Evolutionary conservation across 2,797 vertebrate species (phyloP).

Genomic region (Betta splendens): DNA sequence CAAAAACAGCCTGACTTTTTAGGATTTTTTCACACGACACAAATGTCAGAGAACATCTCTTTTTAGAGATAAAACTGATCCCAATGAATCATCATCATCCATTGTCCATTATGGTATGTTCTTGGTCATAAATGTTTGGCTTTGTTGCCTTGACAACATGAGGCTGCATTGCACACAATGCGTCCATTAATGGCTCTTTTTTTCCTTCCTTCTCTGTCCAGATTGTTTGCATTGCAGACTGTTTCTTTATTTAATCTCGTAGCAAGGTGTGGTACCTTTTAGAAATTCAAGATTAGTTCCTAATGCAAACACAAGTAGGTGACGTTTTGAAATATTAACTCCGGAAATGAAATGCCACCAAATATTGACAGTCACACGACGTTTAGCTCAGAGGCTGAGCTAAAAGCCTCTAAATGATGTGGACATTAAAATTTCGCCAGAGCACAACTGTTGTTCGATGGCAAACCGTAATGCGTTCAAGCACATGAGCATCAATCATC

Average conservation of each 20-base stretch:
- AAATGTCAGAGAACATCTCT: constrained; percentile 57
- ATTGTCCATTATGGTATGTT: constrained; percentile 80
- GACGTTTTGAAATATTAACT: constrained; percentile 31
- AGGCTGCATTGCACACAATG: constrained; percentile 60
- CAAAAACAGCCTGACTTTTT: no score
- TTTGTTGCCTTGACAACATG: constrained; percentile 67
- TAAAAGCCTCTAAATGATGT: constrained; percentile 30
- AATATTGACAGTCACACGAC: constrained; percentile 44
- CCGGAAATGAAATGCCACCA: constrained; percentile 27
- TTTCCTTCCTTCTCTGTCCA: constrained; percentile 34
- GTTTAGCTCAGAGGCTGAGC: constrained; percentile 11
- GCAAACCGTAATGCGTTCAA: constrained; percentile 29
- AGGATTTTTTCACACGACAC: no score
- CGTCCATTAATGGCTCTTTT: constrained; percentile 56
- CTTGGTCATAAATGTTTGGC: constrained; percentile 73
- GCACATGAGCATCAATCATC: constrained; percentile 28
- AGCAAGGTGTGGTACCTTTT: constrained; percentile 33
- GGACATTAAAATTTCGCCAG: constrained; percentile 16
- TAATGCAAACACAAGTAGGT: constrained; percentile 38
- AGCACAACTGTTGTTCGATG: constrained; percentile 13
- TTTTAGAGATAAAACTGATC: constrained; percentile 44
- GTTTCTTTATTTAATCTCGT: constrained; percentile 46
- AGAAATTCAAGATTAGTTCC: constrained; percentile 47
- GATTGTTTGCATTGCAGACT: constrained; percentile 48
- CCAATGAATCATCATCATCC: constrained; percentile 61